A percentile compares a stretch with the other conserved stretches of the same genome.
Evolutionary conservation across 2,797 vertebrate species (phyloP).

Genomic region (Florisuga fusca): DNA sequence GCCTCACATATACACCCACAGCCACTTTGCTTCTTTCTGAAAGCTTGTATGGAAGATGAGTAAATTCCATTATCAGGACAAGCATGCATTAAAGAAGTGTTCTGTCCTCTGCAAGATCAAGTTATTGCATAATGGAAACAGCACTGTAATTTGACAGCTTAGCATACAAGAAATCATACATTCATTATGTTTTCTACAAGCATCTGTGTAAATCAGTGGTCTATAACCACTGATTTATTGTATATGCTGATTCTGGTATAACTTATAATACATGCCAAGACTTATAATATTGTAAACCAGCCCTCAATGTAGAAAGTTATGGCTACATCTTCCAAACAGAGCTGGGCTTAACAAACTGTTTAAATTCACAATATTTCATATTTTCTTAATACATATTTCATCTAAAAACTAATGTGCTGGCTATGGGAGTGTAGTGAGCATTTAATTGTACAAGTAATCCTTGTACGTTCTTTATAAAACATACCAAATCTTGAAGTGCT

Average conservation of each 20-base stretch:
- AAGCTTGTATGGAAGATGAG: not conserved
- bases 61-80: not conserved
- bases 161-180: not conserved
- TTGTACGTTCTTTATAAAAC: not conserved
- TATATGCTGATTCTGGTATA: not conserved
- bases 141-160: not conserved
- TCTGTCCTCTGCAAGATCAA: not conserved
- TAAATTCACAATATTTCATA: not conserved
- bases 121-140: not conserved
- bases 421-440: not conserved
- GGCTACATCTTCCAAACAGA: not conserved
- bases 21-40: not conserved
- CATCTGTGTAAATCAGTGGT: not conserved
- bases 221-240: not conserved
- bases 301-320: not conserved
- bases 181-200: not conserved
- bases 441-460: not conserved
- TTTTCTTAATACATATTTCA: not conserved
- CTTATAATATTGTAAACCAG: not conserved
- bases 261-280: not conserved
- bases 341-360: not conserved
- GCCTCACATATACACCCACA: not conserved
- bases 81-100: not conserved
- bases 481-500: not conserved
- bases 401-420: not conserved